phyloP scores from a whole-genome alignment of 2,113 vertebrate genomes.

The Rhegmatorhina hoffmannsi region DNA sequence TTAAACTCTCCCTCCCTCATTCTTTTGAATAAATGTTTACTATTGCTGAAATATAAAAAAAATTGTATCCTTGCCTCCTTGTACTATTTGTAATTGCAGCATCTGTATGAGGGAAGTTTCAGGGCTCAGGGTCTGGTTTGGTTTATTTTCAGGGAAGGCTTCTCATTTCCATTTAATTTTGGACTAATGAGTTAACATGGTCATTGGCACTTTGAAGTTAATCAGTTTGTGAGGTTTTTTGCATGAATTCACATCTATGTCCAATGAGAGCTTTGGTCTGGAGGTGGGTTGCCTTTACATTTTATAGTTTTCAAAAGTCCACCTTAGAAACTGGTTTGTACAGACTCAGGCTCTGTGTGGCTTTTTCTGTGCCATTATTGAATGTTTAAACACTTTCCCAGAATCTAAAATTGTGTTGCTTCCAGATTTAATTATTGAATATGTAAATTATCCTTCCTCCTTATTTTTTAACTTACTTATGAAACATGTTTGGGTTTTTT shows the following conservation, averaged over 20 bases:
- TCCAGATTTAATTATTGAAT: neutral
- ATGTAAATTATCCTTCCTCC: neutral
- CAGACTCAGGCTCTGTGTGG: neutral
- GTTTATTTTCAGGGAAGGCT: neutral
- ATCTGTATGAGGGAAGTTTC: neutral
- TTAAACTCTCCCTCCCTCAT: fast-evolving
- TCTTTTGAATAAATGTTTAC: neutral
- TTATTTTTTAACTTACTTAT: neutral
- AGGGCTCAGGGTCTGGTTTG: neutral
- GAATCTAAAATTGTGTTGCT: neutral
- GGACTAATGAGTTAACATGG: neutral
- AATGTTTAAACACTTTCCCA: neutral
- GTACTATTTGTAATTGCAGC: neutral
- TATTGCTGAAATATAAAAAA: neutral
- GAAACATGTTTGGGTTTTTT: neutral
- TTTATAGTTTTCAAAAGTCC: neutral
- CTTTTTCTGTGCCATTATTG: neutral
- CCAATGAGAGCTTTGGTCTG: neutral
- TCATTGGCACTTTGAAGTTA: neutral
- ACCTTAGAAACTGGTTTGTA: neutral
- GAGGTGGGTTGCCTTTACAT: neutral
- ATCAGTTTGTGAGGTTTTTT: neutral
- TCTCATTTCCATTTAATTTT: neutral
- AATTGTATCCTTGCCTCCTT: neutral
- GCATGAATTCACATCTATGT: neutral